Percentiles rank a stretch among this genome's conserved stretches.
Evolutionary conservation across 1,140 invertebrate genomes (phyloP).

Genomic region (Ceratosolen fusciceps): DNA sequence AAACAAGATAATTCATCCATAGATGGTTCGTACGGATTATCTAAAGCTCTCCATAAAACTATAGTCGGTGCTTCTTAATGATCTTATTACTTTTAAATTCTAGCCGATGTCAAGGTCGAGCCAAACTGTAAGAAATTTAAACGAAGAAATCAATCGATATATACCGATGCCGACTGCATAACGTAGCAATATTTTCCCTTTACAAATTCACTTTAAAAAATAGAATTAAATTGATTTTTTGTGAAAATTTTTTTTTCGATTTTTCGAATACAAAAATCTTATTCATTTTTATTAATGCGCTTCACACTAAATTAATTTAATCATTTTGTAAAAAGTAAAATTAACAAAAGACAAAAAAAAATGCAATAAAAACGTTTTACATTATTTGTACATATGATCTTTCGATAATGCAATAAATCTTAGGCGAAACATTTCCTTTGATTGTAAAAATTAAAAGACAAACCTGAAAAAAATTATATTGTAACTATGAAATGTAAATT

Average conservation of each 20-base stretch:
- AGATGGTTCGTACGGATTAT: constrained; percentile 19
- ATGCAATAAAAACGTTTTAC: background rate
- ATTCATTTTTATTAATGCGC: background rate
- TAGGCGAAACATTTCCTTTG: too few relatives aligned
- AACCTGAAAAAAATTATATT: background rate
- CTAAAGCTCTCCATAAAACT: constrained; percentile 22
- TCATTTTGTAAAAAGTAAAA: background rate
- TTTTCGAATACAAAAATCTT: background rate
- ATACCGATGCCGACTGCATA: constrained; percentile 52
- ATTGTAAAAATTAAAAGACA: background rate
- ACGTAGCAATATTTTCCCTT: constrained; percentile 17
- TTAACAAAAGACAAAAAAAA: background rate
- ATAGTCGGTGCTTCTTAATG: background rate
- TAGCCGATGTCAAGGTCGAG: constrained; percentile 47
- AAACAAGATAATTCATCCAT: constrained; percentile 2
- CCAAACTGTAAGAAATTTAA: constrained; percentile 65
- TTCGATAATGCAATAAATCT: too few relatives aligned
- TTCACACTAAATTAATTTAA: background rate
- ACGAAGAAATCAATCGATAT: constrained; percentile 65
- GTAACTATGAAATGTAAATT: background rate
- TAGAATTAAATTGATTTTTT: background rate
- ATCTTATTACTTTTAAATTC: constrained; percentile 44
- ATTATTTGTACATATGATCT: background rate
- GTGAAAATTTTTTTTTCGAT: background rate
- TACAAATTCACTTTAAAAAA: background rate